Conservation (phyloP, 2,888 invertebrate species). For the Saturnia japonica region DNA sequence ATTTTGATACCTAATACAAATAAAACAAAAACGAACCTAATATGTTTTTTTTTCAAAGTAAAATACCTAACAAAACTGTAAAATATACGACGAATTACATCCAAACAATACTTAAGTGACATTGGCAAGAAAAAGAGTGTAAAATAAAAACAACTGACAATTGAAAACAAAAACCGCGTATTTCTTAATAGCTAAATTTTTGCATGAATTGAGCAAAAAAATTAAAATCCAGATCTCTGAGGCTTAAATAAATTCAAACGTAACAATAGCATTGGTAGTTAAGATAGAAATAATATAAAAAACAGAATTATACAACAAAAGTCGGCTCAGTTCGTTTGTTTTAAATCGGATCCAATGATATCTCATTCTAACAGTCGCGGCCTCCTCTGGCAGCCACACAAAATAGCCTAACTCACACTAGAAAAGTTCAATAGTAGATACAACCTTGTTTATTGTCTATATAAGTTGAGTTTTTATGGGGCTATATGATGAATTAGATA, state of each 20-base stretch:
- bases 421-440: not conserved
- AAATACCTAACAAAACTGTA: too few species aligned
- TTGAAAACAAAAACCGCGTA: too few species aligned
- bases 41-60: too few species aligned
- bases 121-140: too few species aligned
- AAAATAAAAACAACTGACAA: too few species aligned
- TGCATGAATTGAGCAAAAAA: too few species aligned
- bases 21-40: too few species aligned
- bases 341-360: not conserved
- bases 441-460: not conserved
- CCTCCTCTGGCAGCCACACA: not conserved
- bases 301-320: not conserved
- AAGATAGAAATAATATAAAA: not conserved
- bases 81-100: too few species aligned
- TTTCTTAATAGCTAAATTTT: too few species aligned
- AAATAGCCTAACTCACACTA: not conserved
- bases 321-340: not conserved
- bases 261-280: not conserved
- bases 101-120: too few species aligned
- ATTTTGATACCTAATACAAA: too few species aligned
- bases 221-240: not conserved
- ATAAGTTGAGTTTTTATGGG: not conserved
- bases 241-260: not conserved
- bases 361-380: constrained; percentile 1
- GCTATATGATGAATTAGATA: not conserved